phyloP scores from a whole-genome alignment of 2,797 vertebrate species.

The Thamnophis elegans region DNA sequence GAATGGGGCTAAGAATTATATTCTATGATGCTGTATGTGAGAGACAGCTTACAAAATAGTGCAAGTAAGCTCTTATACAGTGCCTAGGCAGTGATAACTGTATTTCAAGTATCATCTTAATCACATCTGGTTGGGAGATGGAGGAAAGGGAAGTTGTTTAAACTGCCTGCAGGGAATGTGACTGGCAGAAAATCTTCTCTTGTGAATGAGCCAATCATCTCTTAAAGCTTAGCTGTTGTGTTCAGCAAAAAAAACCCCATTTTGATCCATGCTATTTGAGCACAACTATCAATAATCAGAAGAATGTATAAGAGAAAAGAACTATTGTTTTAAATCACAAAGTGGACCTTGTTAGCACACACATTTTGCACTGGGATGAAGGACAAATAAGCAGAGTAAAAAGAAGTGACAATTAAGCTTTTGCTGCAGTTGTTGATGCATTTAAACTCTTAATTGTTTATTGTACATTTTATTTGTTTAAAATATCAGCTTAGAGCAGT shows the following conservation, averaged over 20 bases:
- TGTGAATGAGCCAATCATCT: constrained; percentile 2
- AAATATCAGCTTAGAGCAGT: constrained; percentile 22
- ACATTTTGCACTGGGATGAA: constrained; percentile 31
- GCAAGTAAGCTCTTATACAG: not conserved
- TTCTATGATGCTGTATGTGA: constrained; percentile 22
- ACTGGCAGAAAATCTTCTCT: constrained; percentile 12
- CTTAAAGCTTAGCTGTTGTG: not conserved
- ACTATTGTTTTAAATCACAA: constrained; percentile 26
- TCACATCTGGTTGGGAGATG: constrained; percentile 10
- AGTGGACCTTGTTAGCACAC: constrained; percentile 40
- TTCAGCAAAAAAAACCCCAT: constrained; percentile 7
- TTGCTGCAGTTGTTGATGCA: constrained; percentile 23
- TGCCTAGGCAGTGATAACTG: not conserved
- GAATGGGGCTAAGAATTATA: not conserved
- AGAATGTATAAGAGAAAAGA: constrained; percentile 36
- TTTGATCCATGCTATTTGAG: constrained; percentile 37
- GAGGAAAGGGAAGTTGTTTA: constrained; percentile 19
- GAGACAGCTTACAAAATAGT: constrained; percentile 26
- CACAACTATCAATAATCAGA: constrained; percentile 36
- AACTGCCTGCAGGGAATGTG: constrained; percentile 10
- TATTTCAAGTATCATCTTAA: constrained; percentile 43
- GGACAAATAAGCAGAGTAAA: constrained; percentile 37
- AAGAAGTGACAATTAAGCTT: constrained; percentile 33
- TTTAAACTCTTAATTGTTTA: constrained; percentile 27
- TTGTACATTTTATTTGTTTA: constrained; percentile 36